Conservation (phyloP, 2,888 invertebrate genomes). For the Leptinotarsa tumamoca region DNA sequence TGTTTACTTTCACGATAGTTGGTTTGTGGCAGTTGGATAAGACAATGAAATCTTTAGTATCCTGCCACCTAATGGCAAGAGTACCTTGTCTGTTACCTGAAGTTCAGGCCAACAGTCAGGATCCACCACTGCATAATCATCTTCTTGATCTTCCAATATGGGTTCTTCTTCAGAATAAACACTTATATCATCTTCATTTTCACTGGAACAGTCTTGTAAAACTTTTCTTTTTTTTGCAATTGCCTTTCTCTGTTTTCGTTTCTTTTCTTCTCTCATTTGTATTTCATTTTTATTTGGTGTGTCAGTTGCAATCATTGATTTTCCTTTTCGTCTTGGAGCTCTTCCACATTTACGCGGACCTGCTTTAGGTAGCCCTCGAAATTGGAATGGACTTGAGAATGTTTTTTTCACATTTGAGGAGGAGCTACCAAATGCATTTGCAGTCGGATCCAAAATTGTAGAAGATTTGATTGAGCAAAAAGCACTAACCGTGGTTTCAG, state of each 20-base stretch:
- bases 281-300: neutral
- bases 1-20: too few relatives aligned
- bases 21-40: too few relatives aligned
- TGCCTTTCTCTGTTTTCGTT: neutral
- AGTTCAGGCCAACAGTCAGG: too few relatives aligned
- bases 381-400: neutral
- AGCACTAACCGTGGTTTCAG: too few relatives aligned
- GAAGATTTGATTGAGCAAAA: neutral
- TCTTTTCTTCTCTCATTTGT: neutral
- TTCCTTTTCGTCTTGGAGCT: neutral
- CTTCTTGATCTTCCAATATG: too few relatives aligned
- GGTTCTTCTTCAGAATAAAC: too few relatives aligned
- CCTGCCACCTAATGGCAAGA: too few relatives aligned
- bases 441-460: neutral
- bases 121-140: too few relatives aligned
- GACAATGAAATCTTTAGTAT: too few relatives aligned
- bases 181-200: neutral
- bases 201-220: constrained; percentile 1
- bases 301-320: neutral
- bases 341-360: neutral
- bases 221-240: neutral
- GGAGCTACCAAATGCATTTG: neutral
- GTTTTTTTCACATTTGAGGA: neutral
- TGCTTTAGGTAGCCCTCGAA: neutral
- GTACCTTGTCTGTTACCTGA: too few relatives aligned